Evolutionary conservation across 2,888 invertebrate genomes (phyloP), one percentile per base, ranked within the genome.

Genomic region (Diplolepis rosae): DNA sequence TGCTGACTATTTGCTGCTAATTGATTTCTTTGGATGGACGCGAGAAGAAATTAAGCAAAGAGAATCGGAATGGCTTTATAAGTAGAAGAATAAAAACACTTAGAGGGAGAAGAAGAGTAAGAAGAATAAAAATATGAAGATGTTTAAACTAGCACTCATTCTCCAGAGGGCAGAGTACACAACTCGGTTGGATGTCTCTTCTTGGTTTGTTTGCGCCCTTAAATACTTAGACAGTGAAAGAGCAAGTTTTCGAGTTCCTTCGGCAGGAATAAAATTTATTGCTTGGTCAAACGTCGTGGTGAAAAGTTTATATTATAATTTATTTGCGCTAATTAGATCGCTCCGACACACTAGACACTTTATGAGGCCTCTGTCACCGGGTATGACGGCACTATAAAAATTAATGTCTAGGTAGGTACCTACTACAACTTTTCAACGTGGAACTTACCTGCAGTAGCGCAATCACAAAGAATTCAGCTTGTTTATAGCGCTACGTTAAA

Each of bases 231-330:
- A 61, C 61, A 39, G 61, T 61, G 35, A 61, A 61, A 61, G 61
- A 39, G 61, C 35, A 61, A 61, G 61, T 61, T 61, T 61, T 61
- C 61, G 35, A 15, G 22, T 61, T 39, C 39, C 35, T 61, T 61
- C 61, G 61, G 24, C 61, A 39, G 27, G 61, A 61, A n/a, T n/a
- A n/a, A n/a, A n/a, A 61, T 61, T 61, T 69, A 68, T 52, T 42
- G 70, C 39, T 52, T 68, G 66, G 70, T 54, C 69, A 71, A 77
- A 71, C 70, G 70, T 74, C 75, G 72, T 76, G 79, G 72, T 83
- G 82, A 83, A 83, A 83, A 84, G 75, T 83, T 83, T 81, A 85
- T 82, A 80, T 81, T 80, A 80, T 80, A 80, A 83, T 83, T 85
- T 84, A 83, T 84, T 82, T 82, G 77, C 80, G 82, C 81, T 81